Conservation (phyloP, 1,140 invertebrate species). For the Melitaea cinxia region DNA sequence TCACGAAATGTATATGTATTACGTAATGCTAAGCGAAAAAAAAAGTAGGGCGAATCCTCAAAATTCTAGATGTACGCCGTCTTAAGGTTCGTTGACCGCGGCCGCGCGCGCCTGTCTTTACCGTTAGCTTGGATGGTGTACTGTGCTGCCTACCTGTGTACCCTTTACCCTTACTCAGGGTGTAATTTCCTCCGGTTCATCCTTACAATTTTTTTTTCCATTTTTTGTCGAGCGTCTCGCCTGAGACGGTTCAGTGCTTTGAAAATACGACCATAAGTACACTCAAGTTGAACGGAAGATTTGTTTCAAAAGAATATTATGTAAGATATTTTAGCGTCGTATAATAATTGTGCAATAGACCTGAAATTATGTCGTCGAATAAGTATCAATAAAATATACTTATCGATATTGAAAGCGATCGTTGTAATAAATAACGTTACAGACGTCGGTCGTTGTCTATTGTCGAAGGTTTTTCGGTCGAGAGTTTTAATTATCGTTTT, state of each 20-base stretch:
- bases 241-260: conserved; percentile 12
- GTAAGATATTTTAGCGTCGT: not conserved
- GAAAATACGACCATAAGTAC: conserved; percentile 8
- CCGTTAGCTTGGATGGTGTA: conserved; percentile 57
- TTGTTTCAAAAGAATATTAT: conserved; percentile 5
- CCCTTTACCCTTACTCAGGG: conserved; percentile 48
- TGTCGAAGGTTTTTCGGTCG: conserved; percentile 10
- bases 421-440: not conserved
- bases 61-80: conserved; percentile 67
- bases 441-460: not conserved
- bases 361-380: not conserved
- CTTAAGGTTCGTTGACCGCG: conserved; percentile 64
- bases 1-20: conserved; percentile 19
- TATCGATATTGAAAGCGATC: not conserved
- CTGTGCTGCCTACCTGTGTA: conserved; percentile 50
- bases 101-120: conserved; percentile 51
- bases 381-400: not conserved
- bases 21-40: conserved; percentile 37
- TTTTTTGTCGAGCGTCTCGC: conserved; percentile 21
- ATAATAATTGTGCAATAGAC: not conserved
- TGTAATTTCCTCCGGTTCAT: conserved; percentile 30
- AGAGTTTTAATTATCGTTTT: conserved; percentile 33
- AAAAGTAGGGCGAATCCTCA: conserved; percentile 71
- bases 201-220: conserved; percentile 21
- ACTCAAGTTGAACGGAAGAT: conserved; percentile 1